Evolutionary conservation across 2,113 vertebrate species (phyloP), one percentile per base, ranked within the genome.

Genomic region (Neogobius melanostomus): DNA sequence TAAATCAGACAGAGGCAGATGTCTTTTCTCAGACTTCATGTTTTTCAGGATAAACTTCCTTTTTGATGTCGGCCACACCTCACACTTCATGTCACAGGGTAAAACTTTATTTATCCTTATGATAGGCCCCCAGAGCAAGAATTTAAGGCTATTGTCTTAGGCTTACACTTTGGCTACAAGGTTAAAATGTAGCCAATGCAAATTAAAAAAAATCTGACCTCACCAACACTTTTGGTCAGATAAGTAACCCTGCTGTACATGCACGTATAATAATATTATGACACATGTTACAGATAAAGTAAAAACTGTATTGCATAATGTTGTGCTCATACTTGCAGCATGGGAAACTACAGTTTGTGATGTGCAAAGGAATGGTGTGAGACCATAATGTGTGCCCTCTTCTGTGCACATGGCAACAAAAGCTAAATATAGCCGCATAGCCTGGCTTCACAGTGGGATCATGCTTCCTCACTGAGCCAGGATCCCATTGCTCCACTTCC

Each of bases 361-460:
- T 42, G 11, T 59, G 28, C 6, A 59, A 8, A 47, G 6, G 8
- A 73, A n/a, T 60, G 53, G 36, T 9, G 17, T 79, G 73, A 50
- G 66, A 36, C 28, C 64, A 49, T 72, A 59, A 60, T 75, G 71
- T 68, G 71, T 52, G 71, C 65, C 62, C 64, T 87, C 70, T 89
- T 82, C 79, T 79, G 68, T 76, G 83, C 83, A 87, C 91, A 92
- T 93, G 91, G 91, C 90, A 93, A 93, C 91, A 91, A 81, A 57
- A 79, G 82, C 91, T 93, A 93, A 91, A 93, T 90, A 92, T 93
- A 93, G 89, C 86, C 60, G 21, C 67, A 60, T 81, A 85, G 87
- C 77, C 61, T 53, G 64, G 76, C 88, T 81, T 87, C 81, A 79
- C 81, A 79, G 83, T 70, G 46, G 87, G 90, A 90, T 90, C 87